Percentiles rank a stretch among this genome's conserved stretches.
Conservation (phyloP, 1,140 invertebrate species). For the Diorhabda sublineata region DNA sequence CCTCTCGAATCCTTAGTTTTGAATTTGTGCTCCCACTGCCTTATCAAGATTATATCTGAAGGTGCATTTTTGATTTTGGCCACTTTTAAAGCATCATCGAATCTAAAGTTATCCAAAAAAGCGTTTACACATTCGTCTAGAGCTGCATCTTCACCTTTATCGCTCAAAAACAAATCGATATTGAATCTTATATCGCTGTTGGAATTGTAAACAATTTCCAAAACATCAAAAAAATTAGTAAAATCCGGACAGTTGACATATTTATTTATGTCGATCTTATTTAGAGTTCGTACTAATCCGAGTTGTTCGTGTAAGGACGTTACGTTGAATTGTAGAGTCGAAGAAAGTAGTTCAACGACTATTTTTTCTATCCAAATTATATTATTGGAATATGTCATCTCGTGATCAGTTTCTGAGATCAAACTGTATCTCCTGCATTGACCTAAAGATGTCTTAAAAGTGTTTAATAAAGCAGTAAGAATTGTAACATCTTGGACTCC, state of each 20-base stretch:
- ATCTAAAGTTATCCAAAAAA: conserved; percentile 51
- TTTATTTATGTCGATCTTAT: conserved; percentile 31
- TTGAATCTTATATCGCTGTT: conserved; percentile 43
- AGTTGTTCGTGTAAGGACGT: conserved; percentile 55
- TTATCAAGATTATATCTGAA: conserved; percentile 51
- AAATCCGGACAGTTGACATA: conserved; percentile 57
- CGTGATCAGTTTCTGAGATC: conserved; percentile 38
- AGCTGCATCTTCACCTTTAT: conserved; percentile 38
- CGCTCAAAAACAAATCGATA: conserved; percentile 41
- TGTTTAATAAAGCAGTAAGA: conserved; percentile 28
- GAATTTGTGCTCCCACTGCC: conserved; percentile 51
- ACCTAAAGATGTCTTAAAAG: conserved; percentile 33
- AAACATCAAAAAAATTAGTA: conserved; percentile 50
- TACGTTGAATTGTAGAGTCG: conserved; percentile 52
- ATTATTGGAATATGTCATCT: conserved; percentile 40
- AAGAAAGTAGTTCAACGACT: conserved; percentile 52
- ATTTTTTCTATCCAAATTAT: conserved; percentile 55
- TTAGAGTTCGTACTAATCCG: conserved; percentile 23
- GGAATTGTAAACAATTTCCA: conserved; percentile 48
- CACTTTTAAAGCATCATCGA: conserved; percentile 54
- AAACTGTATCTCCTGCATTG: conserved; percentile 32
- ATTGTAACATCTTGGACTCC: conserved; percentile 34
- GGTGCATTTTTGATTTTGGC: conserved; percentile 51
- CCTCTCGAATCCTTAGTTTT: conserved; percentile 35
- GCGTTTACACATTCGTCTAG: conserved; percentile 52